Percentiles rank a stretch among this genome's conserved stretches.
These are phyloP conservation scores for Scomberomorus guttatus DNA, from an alignment of 2,797 vertebrate genomes.

Conservation along the genomic window DNA sequence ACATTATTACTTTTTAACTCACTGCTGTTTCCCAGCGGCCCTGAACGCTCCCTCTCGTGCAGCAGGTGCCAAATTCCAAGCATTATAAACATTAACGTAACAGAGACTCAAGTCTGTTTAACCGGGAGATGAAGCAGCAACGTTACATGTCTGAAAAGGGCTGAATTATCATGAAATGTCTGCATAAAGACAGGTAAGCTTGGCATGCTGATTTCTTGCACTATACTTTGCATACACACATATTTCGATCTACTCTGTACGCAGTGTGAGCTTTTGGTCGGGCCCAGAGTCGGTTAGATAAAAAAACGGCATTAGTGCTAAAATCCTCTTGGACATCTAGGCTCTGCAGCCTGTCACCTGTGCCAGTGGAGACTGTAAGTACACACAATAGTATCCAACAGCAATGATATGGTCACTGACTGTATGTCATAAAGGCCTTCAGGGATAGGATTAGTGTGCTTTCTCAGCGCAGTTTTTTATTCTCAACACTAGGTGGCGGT, in stretches of 20 bases:
- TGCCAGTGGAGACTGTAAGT: slow-evolving; percentile 43
- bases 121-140: not conserved
- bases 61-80: not conserved
- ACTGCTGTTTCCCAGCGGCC: not conserved
- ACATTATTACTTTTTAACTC: not conserved
- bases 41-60: not conserved
- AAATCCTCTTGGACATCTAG: slow-evolving; percentile 46
- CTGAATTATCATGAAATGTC: slow-evolving; percentile 30
- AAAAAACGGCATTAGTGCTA: slow-evolving; percentile 52
- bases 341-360: slow-evolving; percentile 48
- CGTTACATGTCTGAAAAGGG: slow-evolving; percentile 56
- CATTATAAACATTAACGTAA: not conserved
- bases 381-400: slow-evolving; percentile 50
- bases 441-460: slow-evolving; percentile 72
- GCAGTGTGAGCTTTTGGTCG: slow-evolving; percentile 45
- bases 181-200: slow-evolving; percentile 34
- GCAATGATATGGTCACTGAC: slow-evolving; percentile 67
- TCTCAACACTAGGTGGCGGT: slow-evolving; percentile 74
- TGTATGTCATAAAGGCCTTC: slow-evolving; percentile 76
- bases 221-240: slow-evolving; percentile 28
- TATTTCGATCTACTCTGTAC: slow-evolving; percentile 26
- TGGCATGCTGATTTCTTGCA: slow-evolving; percentile 23
- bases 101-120: too few species aligned
- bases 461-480: slow-evolving; percentile 57
- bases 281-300: slow-evolving; percentile 25